Base-by-base conservation (phyloP, 2,888 invertebrate species). In the Heliconius ismenius region DNA sequence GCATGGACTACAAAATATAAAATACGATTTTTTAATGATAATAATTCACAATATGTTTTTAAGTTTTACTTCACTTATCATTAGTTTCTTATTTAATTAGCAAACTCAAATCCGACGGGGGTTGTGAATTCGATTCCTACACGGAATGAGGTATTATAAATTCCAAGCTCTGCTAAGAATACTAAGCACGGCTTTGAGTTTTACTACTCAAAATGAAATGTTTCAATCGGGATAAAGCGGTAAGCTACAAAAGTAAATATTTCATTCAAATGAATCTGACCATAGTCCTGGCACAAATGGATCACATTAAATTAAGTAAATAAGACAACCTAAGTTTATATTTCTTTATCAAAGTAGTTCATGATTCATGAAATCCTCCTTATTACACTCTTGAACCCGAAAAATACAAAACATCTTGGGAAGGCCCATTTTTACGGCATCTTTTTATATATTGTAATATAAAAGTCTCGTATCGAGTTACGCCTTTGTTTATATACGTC, bases 371-470 rank as follows among this genome's bases (percentile, higher is more conserved):
- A 75, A 68, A 68, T 68, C 64, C 63, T 73, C 28, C 62, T 70
- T 70, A 70, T 70, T 70, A 75, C 60, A n/a, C 32, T 28, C 65
- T 68, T 60, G 28, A 62, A 43, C 68, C 68, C 39, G 36, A 74
- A 39, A 74, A 68, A 68, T 39, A 68, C 39, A 68, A 62, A 74
- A 68, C 75, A 43, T 75, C 68, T 75, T 75, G 28, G 68, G 24
- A 24, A 43, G 60, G 62, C n/a, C 28, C 62, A 43, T 24, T 75
- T 75, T 75, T 75, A 74, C 58, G n/a, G 43, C 28, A 68, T 58
- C 70, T 75, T 75, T 60, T 75, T 62, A 74, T 67, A 39, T 74
- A 60, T 68, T 75, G 60, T 75, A 60, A 65, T 74, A 74, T 54
- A 74, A 74, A 74, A 75, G 43, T 43, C 39, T 60, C 39, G 28